Evolutionary conservation across 2,113 vertebrate species (phyloP), one percentile per base, ranked within the genome.

Genomic region (Oreochromis spilurus): DNA sequence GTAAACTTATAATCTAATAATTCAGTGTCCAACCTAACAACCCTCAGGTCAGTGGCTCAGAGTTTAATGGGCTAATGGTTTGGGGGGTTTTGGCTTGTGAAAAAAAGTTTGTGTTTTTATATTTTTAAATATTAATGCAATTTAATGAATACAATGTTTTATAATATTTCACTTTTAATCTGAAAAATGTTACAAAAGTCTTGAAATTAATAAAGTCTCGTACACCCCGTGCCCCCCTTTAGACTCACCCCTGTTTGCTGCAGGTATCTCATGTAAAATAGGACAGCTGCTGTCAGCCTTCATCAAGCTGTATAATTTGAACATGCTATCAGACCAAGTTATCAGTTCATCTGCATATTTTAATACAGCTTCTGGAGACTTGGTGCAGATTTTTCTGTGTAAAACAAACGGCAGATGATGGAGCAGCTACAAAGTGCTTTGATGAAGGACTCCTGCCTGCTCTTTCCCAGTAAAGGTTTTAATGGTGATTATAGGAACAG

Each of bases 21-120:
- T 62, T 62, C 58, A 62, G 5, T 4, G 58, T 62, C 58, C 58
- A 34, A 34, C 5, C 58, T 34, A 62, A 31, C 58, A 62, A 62
- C 58, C 29, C 16, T 11, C 9, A 19, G 58, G 58, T 62, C 29
- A 62, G 9, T 11, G 16, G 58, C 58, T 62, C 58, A 34, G 58
- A 34, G 58, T 34, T 34, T 10, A 60, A 34, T 19, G 29, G 29
- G 16, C 57, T 19, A 31, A 34, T 34, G 3, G 16, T 34, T 62
- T 34, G 29, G 16, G 5, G 0, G 0, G 3, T 10, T 29, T 17
- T 58, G 26, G 26, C 26, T 58, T 58, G 55, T 31, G 14, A 5
- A 58, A 58, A 31, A 58, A 58, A 0, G 3, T 58, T 58, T 9
- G 55, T 57, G 55, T 31, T 58, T 58, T 31, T 58, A 58, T 31